A percentile compares a stretch with the other conserved stretches of the same genome.
Conservation (phyloP, 2,888 invertebrate species). For the Pristionchus fissidentatus region DNA sequence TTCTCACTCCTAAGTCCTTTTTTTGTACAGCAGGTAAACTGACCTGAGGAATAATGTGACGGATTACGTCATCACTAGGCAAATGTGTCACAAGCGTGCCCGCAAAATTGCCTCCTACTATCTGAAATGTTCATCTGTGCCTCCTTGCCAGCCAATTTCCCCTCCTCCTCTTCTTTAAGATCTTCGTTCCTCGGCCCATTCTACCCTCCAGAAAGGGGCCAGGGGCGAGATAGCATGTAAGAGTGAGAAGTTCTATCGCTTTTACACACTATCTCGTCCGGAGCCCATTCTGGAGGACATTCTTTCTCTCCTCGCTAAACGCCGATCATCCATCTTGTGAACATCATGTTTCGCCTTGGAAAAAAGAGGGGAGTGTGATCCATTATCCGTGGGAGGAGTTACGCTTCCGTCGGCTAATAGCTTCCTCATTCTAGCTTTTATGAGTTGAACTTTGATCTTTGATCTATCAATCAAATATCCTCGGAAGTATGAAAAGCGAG, state of each 20-base stretch:
- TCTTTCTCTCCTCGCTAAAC: not conserved
- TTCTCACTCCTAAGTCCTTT: not conserved
- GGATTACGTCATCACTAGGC: not conserved
- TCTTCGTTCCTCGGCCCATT: not conserved
- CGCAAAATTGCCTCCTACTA: not conserved
- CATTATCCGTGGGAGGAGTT: too few species aligned
- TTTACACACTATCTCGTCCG: too few species aligned
- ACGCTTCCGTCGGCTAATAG: not conserved
- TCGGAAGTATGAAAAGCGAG: too few species aligned
- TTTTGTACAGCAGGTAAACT: too few species aligned
- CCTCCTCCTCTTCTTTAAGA: not conserved
- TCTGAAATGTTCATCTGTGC: conserved; percentile 13
- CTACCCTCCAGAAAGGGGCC: too few species aligned
- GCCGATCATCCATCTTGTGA: conserved; percentile 16
- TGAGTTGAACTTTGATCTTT: too few species aligned
- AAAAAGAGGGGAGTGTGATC: conserved; percentile 24
- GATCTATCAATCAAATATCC: too few species aligned
- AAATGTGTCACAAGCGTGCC: not conserved
- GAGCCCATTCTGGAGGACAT: not conserved
- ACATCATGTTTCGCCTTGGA: conserved; percentile 10
- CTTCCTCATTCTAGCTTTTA: conserved; percentile 36
- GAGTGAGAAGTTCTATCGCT: too few species aligned
- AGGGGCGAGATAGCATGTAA: too few species aligned
- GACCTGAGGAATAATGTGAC: too few species aligned
- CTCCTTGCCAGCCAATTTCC: too few species aligned